phyloP scores from a whole-genome alignment of 2,888 invertebrate species.

The Acheta domesticus region DNA sequence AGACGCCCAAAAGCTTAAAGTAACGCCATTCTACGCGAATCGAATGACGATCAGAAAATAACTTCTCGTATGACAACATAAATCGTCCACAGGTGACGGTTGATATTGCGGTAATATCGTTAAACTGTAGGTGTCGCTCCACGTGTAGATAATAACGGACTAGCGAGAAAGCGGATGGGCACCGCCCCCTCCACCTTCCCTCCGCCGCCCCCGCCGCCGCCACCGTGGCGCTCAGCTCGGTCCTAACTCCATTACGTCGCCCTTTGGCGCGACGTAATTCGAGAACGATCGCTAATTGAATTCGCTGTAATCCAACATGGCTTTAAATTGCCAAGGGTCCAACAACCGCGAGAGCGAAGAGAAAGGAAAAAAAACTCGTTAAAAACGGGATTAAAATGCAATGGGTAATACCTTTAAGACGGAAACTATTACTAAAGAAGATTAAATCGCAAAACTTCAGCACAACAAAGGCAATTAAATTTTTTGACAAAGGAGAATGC shows the following conservation, averaged over 20 bases:
- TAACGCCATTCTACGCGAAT: too few relatives aligned
- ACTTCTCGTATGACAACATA: too few relatives aligned
- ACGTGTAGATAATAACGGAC: too few relatives aligned
- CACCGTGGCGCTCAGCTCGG: neutral
- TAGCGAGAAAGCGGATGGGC: too few relatives aligned
- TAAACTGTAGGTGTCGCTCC: too few relatives aligned
- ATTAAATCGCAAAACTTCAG: neutral
- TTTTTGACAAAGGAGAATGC: neutral
- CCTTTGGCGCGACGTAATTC: slow-evolving; percentile 6
- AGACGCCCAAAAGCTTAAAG: too few relatives aligned
- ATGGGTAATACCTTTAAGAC: neutral
- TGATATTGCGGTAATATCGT: too few relatives aligned
- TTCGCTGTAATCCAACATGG: neutral
- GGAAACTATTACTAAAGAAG: slow-evolving; percentile 18
- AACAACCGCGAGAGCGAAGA: neutral
- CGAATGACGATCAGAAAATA: too few relatives aligned
- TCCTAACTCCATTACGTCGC: neutral
- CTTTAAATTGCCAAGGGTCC: slow-evolving; percentile 18
- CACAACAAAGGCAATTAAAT: slow-evolving; percentile 18
- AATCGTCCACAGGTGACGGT: too few relatives aligned
- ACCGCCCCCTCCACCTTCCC: too few relatives aligned
- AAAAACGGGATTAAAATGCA: slow-evolving; percentile 7
- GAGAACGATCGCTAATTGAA: slow-evolving; percentile 18
- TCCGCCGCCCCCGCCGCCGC: too few relatives aligned
- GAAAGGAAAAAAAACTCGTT: slow-evolving; percentile 9